Base-by-base conservation (phyloP, 2,888 invertebrate species). In the Archips xylosteana region DNA sequence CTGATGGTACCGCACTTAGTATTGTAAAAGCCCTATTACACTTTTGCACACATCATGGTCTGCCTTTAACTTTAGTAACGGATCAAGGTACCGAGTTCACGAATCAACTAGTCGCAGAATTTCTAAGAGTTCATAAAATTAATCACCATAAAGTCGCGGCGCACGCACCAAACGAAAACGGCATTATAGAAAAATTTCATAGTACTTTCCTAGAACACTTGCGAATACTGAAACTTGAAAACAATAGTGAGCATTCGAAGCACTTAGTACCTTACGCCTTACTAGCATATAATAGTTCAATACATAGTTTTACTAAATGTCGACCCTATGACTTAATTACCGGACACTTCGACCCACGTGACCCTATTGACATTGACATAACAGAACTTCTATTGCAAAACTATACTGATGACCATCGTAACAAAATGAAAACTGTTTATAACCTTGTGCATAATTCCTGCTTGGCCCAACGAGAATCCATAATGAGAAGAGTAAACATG, bases 11-110 rank as follows among this genome's bases (percentile, higher is more conserved):
- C 23, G 23, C 23, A 23, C 23, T 23, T 23, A 23, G 23, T n/a
- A 61, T 42, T 15, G 9, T 79, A 2, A 77, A 78, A 72, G 76
- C 67, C 1, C 60, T 80, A 79, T 34, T 81, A 3, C 12, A 49
- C 2, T 49, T 12, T 34, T 8, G 47, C 9, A 49, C 64, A 2
- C 49, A 49, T 5, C 49, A 49, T 8, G 64, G 64, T 6, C 32
- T 64, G 9, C 64, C 49, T n/a, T 36, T 49, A 49, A 64, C 47
- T 34, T 8, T 49, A 9, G 10, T 36, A n/a, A 64, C 64, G 3
- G 64, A 64, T n/a, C 13, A 49, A 1, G 49, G 34, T 34, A 49
- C 64, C 8, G 36, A 49, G 15, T 64, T 64, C n/a, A 51, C 32
- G 9, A 64, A 49, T 4, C 32, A 49, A 12, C 2, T 49, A 34